These are phyloP conservation scores for Eurytoma adleriae DNA, from an alignment of 2,888 invertebrate genomes.

Conservation along the genomic window DNA sequence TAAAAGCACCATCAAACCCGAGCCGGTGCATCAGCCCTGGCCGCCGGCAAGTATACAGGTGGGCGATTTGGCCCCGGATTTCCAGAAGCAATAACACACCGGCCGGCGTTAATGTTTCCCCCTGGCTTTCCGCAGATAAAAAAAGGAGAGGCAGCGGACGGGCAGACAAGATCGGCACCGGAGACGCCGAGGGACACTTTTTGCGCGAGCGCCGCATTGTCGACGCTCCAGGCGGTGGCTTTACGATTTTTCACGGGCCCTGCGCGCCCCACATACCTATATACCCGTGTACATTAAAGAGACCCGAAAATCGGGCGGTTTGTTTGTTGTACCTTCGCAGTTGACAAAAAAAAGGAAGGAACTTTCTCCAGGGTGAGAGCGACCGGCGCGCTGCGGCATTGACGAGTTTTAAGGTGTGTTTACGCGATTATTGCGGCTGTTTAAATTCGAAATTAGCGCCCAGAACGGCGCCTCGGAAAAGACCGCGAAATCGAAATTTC, in stretches of 20 bases:
- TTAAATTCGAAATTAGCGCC: constrained; percentile 21
- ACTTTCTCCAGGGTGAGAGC: neutral
- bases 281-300: neutral
- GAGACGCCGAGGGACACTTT: no score
- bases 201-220: constrained; percentile 1
- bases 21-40: no score
- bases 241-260: neutral
- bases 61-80: neutral
- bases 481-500: neutral
- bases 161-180: no score
- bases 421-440: neutral
- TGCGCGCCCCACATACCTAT: neutral
- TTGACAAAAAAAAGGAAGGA: no score
- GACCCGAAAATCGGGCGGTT: constrained; percentile 3
- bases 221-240: neutral
- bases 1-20: no score
- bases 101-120: neutral
- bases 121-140: neutral
- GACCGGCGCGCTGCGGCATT: neutral
- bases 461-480: neutral
- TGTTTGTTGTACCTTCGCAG: constrained; percentile 8
- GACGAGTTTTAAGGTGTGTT: neutral
- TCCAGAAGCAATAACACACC: neutral
- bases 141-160: neutral
- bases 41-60: neutral